Percentiles rank a stretch among this genome's conserved stretches.
phyloP scores from a whole-genome alignment of 2,113 vertebrate species.

The Channa argus region DNA sequence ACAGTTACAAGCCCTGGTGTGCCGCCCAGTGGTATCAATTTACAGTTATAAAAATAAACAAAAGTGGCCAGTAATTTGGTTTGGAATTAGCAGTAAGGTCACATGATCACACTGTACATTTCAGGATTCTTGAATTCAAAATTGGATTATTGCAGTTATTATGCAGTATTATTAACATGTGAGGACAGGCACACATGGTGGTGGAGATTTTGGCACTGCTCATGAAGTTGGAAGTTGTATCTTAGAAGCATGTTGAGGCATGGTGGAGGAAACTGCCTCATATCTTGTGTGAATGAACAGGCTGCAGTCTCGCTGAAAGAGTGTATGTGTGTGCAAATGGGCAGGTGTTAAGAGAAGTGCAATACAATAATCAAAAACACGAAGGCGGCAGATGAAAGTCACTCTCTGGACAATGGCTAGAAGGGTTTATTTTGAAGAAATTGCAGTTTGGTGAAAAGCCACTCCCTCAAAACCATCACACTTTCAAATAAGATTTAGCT shows the following conservation, averaged over 20 bases:
- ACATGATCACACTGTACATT: background rate
- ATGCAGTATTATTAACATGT: conserved; percentile 6
- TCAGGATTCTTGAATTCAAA: background rate
- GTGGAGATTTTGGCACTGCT: conserved; percentile 9
- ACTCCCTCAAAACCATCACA: conserved; percentile 25
- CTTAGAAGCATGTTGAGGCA: conserved; percentile 17
- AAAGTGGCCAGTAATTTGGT: conserved; percentile 31
- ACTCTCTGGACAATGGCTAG: conserved; percentile 33
- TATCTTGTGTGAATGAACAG: conserved; percentile 36
- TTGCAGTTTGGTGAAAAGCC: conserved; percentile 32
- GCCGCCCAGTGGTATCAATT: conserved; percentile 70
- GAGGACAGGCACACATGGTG: background rate
- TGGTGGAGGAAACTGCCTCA: conserved; percentile 44
- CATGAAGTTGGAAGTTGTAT: conserved; percentile 2
- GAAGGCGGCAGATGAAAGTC: conserved; percentile 38
- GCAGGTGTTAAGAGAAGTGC: conserved; percentile 38
- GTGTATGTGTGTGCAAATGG: conserved; percentile 23
- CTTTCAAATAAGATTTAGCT: conserved; percentile 43
- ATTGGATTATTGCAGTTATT: background rate
- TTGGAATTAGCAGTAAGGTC: background rate
- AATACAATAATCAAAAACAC: conserved; percentile 42
- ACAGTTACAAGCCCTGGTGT: conserved; percentile 65
- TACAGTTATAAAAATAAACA: conserved; percentile 66
- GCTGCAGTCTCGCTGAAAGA: conserved; percentile 33
- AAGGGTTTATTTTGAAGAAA: conserved; percentile 48